Evolutionary conservation across 1,140 invertebrate species (phyloP), one percentile per base, ranked within the genome.

Genomic region (Melitaea cinxia): DNA sequence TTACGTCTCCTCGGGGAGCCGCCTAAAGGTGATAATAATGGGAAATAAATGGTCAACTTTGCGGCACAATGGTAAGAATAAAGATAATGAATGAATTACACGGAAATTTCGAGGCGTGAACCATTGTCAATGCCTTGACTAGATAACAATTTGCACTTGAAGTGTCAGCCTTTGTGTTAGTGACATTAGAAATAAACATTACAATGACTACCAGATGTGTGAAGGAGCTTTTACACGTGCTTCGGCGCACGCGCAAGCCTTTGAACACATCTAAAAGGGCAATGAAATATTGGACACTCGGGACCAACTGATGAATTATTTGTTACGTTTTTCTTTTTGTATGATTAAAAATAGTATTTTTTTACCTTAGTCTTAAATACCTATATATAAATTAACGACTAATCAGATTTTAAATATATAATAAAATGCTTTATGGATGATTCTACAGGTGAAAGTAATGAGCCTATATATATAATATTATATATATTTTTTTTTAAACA

Each of bases 61-160:
- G 73, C 76, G 60, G 78, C 78, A 89, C 83, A 88, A 91, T 85
- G 61, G 73, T 72, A 17, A 69, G 71, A 71, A 82, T n/a, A n/a
- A 82, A 90, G 78, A 89, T 84, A 88, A 88, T 75, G 82, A 61
- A 72, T 82, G 83, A 85, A 89, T 89, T 91, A 91, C 81, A 91
- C 79, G 83, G 86, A 88, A 83, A 88, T 85, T 81, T 83, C 58
- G 66, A 80, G 80, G 83, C 80, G 80, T 85, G 77, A 77, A 68
- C 85, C 61, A 75, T 88, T 89, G 83, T 88, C 62, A 72, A 67
- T 56, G 73, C 33, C 71, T 83, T 78, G 74, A 83, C 80, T 83
- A 82, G 85, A 87, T 83, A 74, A 88, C 80, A 88, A 91, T 89
- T 90, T 87, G 85, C 79, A 80, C 79, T 71, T 88, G 70, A 72